These are phyloP conservation scores for Metopia argyrocephala DNA, from an alignment of 2,888 invertebrate species.

Conservation along the genomic window DNA sequence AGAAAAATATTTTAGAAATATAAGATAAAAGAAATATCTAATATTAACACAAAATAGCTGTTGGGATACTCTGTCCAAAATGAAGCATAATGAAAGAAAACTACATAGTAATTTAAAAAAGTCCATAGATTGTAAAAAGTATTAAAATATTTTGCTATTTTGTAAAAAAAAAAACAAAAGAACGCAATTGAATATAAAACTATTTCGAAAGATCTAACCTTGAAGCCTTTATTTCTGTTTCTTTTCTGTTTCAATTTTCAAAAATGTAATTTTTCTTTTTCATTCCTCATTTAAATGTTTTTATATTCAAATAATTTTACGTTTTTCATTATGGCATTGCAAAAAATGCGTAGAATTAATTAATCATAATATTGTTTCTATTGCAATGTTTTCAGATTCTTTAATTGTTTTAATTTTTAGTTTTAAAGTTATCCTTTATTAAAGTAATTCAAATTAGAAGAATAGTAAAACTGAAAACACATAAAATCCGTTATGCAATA, in stretches of 20 bases:
- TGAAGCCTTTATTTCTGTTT: too few relatives aligned
- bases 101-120: conserved; percentile 46
- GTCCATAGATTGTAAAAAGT: conserved; percentile 61
- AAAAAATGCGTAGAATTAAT: too few relatives aligned
- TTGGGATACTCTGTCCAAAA: conserved; percentile 39
- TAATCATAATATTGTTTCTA: neutral
- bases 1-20: neutral
- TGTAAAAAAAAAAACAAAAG: conserved; percentile 43
- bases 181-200: too few relatives aligned
- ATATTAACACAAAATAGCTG: neutral
- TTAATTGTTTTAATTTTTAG: conserved; percentile 17
- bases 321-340: neutral
- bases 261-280: too few relatives aligned
- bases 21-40: neutral
- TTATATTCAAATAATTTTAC: neutral
- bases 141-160: conserved; percentile 50
- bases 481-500: conserved; percentile 47
- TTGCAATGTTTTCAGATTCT: neutral
- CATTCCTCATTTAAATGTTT: too few relatives aligned
- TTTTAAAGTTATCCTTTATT: too few relatives aligned
- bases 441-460: too few relatives aligned
- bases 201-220: too few relatives aligned
- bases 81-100: conserved; percentile 6
- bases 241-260: too few relatives aligned
- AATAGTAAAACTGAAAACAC: conserved; percentile 30